Evolutionary conservation across 2,797 vertebrate genomes (phyloP).

Genomic region (Leuciscus waleckii): DNA sequence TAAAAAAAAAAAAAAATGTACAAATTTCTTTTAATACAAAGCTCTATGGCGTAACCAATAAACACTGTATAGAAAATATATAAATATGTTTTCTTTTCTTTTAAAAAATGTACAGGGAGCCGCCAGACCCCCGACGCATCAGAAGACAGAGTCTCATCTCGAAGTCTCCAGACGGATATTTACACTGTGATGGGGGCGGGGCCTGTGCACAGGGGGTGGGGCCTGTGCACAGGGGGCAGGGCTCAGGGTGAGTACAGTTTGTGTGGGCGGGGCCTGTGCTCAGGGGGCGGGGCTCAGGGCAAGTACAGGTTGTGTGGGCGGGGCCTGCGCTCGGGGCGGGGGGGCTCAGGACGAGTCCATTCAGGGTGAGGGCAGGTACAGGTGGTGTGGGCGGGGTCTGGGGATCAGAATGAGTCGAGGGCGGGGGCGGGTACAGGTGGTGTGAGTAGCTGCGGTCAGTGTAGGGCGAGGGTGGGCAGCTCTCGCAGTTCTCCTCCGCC

Average conservation of each 20-base stretch:
- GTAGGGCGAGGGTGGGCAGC: slow-evolving; percentile 95
- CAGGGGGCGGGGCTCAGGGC: slow-evolving; percentile 75
- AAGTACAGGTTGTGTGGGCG: slow-evolving; percentile 82
- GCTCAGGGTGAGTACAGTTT: slow-evolving; percentile 74
- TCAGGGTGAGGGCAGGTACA: slow-evolving; percentile 82
- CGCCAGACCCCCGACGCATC: slow-evolving; percentile 66
- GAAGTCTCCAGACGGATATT: not conserved
- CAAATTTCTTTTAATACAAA: slow-evolving; percentile 94
- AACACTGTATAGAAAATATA: slow-evolving; percentile 99
- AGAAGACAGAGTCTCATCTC: not conserved
- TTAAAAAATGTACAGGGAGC: slow-evolving; percentile 90
- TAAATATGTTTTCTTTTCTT: slow-evolving; percentile 92
- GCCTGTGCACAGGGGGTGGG: slow-evolving; percentile 25
- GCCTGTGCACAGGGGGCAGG: slow-evolving; percentile 25
- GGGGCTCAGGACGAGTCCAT: no score
- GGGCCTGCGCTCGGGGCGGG: no score
- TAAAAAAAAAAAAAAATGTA: slow-evolving; percentile 78
- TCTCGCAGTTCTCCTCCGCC: slow-evolving; percentile 97
- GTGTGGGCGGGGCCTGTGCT: slow-evolving; percentile 75
- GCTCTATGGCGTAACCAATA: slow-evolving; percentile 91
- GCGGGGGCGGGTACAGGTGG: slow-evolving; percentile 95
- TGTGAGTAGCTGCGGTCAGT: slow-evolving; percentile 97
- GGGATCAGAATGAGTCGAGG: slow-evolving; percentile 69
- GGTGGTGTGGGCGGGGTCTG: slow-evolving; percentile 46
- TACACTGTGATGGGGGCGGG: not conserved